Evolutionary conservation across 2,888 invertebrate genomes (phyloP), one percentile per base, ranked within the genome.

Genomic region (Tholera decimalis): DNA sequence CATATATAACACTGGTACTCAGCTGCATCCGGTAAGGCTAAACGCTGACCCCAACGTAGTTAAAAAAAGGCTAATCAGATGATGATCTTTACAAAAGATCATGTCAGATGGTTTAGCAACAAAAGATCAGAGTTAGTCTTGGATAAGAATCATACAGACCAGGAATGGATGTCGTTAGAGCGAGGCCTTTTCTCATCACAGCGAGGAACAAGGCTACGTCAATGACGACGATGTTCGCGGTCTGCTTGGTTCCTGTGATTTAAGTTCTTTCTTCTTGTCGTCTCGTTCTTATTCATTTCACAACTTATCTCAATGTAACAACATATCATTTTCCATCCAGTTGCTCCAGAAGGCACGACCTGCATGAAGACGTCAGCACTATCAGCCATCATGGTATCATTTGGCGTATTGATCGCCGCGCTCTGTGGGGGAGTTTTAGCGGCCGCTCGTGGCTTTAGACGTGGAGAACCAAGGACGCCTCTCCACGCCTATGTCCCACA

Each of bases 371-470:
- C 96, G 2, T 95, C 96, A 59, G 96, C 97, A 0, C 93, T 98
- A 41, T 97, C 97, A 15, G 97, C 97, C 11, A 91, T 97, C 78
- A 95, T 97, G 44, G 97, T 97, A 9, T 95, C 97, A 0, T 96
- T 97, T 62, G 97, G 97, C 9, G 96, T 97, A n/a, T 85, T 97
- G 18, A 93, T 98, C 70, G 97, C 97, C 46, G 96, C 98, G 51
- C 92, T 98, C 65, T 96, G 97, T 0, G 97, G 97, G 9, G 97
- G 97, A 0, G 95, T 98, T 26, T 94, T 98, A 77, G 97, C 97
- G 0, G 97, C 98, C 64, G 98, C 98, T 85, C 96, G 97, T 15
- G 96, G 97, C 72, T 96, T 98, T 91, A 96, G 97, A 73, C 96
- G 96, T 30, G 62, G 72, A 22, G 96, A 96, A 71, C 90, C 91